Evolutionary conservation across 30 jellyfish, hydroid and myxozoan genomes (phyloP).

Genomic region (Aurelia aurita): DNA sequence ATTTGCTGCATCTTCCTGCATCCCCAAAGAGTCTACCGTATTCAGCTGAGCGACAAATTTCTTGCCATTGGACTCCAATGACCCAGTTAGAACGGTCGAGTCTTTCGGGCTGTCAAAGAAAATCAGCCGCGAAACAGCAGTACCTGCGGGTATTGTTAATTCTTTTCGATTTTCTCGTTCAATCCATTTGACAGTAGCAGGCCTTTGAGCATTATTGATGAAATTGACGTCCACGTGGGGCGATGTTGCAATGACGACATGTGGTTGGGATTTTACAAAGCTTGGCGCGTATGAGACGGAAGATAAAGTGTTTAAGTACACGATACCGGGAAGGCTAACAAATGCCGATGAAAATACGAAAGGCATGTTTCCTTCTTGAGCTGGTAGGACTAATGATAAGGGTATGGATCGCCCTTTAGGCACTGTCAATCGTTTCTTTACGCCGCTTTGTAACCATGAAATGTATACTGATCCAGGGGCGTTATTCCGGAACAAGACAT

Average conservation of each 20-base stretch:
- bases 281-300: slow-evolving; percentile 24
- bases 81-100: slow-evolving; percentile 5
- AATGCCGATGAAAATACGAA: slow-evolving; percentile 2
- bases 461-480: neutral
- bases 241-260: slow-evolving; percentile 24
- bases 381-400: neutral
- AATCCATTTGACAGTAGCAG: slow-evolving; percentile 31
- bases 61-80: neutral
- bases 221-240: slow-evolving; percentile 21
- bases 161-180: slow-evolving; percentile 1
- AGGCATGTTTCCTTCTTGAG: neutral
- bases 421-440: neutral
- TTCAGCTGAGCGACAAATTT: slow-evolving; percentile 18
- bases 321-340: slow-evolving; percentile 20
- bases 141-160: neutral
- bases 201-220: neutral
- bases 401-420: neutral
- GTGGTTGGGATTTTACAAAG: neutral
- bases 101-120: slow-evolving; percentile 20
- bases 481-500: neutral
- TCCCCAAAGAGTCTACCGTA: slow-evolving; percentile 4
- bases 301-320: slow-evolving; percentile 2
- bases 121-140: neutral
- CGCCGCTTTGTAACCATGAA: neutral
- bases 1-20: neutral